Base-by-base conservation (phyloP, 1,140 invertebrate genomes). In the Drosophila micromelanica region DNA sequence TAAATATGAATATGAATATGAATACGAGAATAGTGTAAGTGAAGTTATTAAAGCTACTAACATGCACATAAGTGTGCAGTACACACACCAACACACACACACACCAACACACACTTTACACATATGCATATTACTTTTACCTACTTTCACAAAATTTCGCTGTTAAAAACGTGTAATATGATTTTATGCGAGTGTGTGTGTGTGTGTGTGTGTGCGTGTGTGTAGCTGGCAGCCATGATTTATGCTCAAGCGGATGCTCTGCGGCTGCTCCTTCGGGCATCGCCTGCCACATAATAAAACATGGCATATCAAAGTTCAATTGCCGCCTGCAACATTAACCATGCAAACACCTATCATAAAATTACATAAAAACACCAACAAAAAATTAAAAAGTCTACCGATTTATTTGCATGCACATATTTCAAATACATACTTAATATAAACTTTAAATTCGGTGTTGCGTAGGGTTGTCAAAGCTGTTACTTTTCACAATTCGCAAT, bases 31-130 rank as follows among this genome's bases (percentile, higher is more conserved):
- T 73, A 86, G 82, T 82, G 79, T 76, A 89, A 87, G 84, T 89
- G 81, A 87, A 87, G 82, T 87, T 89, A 87, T 87, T 87, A 86
- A 78, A 78, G 75, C 69, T 65, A 54, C 77, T 81, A 72, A 65
- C 61, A 65, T 56, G 62, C 69, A 67, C 65, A 69, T 40, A 63
- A 55, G 42, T 54, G 46, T 54, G 37, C 40, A 64, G 23, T 49
- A 55, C 57, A 32, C 30, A 23, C 20, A 32, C 27, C n/a, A n/a
- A n/a, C n/a, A 32, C 23, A 63, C 35, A 30, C 32, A 35, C 38
- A 55, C 57, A 23, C 40, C 20, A 27, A 51, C 57, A 65, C 65
- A 43, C 30, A 60, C 15, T 51, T 62, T 59, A 49, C 70, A 61
- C 59, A 79, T 72, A 79, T 79, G 80, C 67, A 74, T 70, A 87